Percentiles rank a stretch among this genome's conserved stretches.
Evolutionary conservation across 2,113 vertebrate species (phyloP).

Genomic region (Chionis minor): DNA sequence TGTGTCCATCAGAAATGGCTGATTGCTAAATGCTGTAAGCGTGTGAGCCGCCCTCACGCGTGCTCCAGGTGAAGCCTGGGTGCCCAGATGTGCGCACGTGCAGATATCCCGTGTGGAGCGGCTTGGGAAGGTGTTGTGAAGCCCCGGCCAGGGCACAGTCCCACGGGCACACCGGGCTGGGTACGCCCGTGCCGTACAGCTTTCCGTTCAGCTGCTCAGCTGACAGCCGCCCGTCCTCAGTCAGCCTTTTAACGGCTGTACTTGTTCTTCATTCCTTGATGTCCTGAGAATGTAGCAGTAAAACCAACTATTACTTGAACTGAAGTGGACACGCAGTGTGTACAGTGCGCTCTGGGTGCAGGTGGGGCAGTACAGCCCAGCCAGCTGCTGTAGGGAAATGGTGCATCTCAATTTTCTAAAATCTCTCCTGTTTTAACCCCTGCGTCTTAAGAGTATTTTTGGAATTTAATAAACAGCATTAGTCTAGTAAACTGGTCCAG

Average conservation of each 20-base stretch:
- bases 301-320: neutral
- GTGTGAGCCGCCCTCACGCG: neutral
- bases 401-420: neutral
- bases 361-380: neutral
- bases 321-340: neutral
- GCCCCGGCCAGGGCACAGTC: neutral
- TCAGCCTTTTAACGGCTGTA: neutral
- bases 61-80: neutral
- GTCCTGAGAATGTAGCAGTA: neutral
- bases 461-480: slow-evolving; percentile 21
- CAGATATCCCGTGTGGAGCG: neutral
- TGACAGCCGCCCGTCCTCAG: neutral
- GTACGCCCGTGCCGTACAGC: too few species aligned
- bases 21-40: too few species aligned
- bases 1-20: neutral
- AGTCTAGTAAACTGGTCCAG: neutral
- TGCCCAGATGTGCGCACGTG: fast-evolving
- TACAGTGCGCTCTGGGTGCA: neutral
- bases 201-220: neutral
- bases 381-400: neutral
- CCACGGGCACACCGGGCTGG: too few species aligned
- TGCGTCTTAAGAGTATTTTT: neutral
- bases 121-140: neutral
- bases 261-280: neutral
- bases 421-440: neutral